phyloP scores from a whole-genome alignment of 2,113 vertebrate genomes.

The Myrmophylax atrothorax region DNA sequence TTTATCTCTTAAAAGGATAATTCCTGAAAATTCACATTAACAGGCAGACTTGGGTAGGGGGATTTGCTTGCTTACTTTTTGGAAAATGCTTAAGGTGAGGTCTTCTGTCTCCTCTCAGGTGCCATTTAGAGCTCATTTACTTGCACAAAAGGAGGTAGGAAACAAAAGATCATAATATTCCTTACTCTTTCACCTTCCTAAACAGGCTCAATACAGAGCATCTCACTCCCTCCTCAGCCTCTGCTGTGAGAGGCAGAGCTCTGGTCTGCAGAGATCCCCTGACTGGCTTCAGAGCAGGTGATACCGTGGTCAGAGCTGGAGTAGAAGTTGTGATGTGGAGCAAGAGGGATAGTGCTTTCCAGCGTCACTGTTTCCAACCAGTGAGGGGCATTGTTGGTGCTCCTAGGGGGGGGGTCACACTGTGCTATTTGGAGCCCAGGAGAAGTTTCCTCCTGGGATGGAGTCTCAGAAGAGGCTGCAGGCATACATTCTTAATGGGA shows the following conservation, averaged over 20 bases:
- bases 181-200: neutral
- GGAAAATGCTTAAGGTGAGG: neutral
- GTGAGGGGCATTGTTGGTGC: rapidly evolving
- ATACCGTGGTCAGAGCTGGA: neutral
- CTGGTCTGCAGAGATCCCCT: neutral
- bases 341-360: neutral
- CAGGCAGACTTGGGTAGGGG: neutral
- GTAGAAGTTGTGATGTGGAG: neutral
- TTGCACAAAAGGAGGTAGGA: neutral
- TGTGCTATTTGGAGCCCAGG: neutral
- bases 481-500: neutral
- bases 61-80: neutral
- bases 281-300: neutral
- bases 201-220: neutral
- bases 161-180: neutral
- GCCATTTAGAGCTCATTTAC: neutral
- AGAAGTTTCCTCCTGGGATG: neutral
- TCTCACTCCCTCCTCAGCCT: neutral
- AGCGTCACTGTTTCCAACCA: neutral
- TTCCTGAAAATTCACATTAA: slow-evolving; percentile 40
- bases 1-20: slow-evolving; percentile 66
- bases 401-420: rapidly evolving
- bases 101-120: slow-evolving; percentile 8
- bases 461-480: neutral
- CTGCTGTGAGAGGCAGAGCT: neutral